Evolutionary conservation across 2,888 invertebrate genomes (phyloP).

Genomic region (Cephus runcator): DNA sequence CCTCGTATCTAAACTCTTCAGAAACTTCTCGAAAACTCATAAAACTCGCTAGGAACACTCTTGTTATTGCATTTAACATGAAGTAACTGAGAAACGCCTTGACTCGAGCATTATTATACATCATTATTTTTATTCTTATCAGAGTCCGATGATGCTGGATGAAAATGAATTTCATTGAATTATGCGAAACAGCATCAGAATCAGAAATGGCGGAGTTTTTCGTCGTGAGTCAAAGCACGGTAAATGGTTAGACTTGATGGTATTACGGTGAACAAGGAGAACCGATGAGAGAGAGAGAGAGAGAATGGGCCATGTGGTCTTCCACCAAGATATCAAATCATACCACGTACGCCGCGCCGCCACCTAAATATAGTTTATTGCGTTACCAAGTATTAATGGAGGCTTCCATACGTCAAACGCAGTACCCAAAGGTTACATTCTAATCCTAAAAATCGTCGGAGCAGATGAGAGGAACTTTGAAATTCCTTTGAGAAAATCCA

Average conservation of each 20-base stretch:
- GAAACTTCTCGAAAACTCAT: neutral
- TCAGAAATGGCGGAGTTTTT: neutral
- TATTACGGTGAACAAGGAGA: neutral
- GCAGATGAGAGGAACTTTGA: neutral
- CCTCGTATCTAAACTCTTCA: conserved; percentile 4
- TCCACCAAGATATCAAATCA: conserved; percentile 64
- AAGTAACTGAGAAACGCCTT: neutral
- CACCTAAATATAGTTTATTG: conserved; percentile 66
- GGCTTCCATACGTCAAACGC: conserved; percentile 48
- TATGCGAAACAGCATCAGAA: neutral
- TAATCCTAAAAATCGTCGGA: neutral
- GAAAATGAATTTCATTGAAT: neutral
- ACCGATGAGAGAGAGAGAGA: neutral
- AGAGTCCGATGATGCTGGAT: neutral
- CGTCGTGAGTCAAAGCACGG: neutral
- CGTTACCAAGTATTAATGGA: conserved; percentile 65
- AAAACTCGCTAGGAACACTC: neutral
- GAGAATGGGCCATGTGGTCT: conserved; percentile 60
- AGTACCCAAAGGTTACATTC: neutral
- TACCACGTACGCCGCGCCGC: conserved; percentile 56
- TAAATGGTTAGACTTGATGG: neutral
- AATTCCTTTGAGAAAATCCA: neutral
- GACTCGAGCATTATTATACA: neutral
- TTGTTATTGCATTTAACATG: neutral
- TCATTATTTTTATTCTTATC: neutral